These are phyloP conservation scores for Eurytemora carolleeae DNA, from an alignment of 1,140 invertebrate species.

Conservation along the genomic window DNA sequence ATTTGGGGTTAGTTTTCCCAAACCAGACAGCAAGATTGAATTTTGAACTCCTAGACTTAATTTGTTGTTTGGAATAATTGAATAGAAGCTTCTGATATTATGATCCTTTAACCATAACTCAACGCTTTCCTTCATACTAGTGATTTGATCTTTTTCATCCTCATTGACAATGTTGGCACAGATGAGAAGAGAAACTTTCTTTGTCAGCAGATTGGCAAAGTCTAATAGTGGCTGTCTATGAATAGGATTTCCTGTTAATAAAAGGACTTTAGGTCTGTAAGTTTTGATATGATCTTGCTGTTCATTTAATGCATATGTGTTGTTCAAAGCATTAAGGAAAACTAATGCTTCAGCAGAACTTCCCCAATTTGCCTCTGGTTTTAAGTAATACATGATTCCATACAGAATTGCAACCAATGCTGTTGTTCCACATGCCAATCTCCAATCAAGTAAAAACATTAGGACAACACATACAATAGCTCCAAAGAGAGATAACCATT, in stretches of 20 bases:
- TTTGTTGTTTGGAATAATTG: constrained; percentile 25
- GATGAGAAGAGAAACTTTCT: constrained; percentile 71
- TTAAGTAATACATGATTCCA: constrained; percentile 65
- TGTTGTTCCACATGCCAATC: constrained; percentile 69
- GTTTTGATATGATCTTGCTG: constrained; percentile 93
- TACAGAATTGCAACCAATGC: constrained; percentile 68
- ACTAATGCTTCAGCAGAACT: constrained; percentile 89
- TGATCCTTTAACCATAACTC: constrained; percentile 14
- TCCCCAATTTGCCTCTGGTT: constrained; percentile 94
- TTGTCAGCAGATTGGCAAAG: constrained; percentile 73
- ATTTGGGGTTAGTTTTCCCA: constrained; percentile 74
- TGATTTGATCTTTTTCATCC: constrained; percentile 24
- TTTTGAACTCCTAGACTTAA: constrained; percentile 28
- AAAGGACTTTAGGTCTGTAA: constrained; percentile 75
- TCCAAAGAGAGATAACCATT: constrained; percentile 74
- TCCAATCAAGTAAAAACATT: constrained; percentile 88
- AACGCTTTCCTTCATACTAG: constrained; percentile 26
- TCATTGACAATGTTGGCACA: constrained; percentile 53
- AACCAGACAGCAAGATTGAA: constrained; percentile 46
- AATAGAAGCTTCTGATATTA: constrained; percentile 3
- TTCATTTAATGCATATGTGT: constrained; percentile 62
- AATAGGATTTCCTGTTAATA: constrained; percentile 65
- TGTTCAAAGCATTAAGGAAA: constrained; percentile 69
- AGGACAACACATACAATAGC: constrained; percentile 69
- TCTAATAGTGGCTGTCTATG: constrained; percentile 53